These are phyloP conservation scores for Amphilophus citrinellus DNA, from an alignment of 2,113 vertebrate species.

Conservation along the genomic window DNA sequence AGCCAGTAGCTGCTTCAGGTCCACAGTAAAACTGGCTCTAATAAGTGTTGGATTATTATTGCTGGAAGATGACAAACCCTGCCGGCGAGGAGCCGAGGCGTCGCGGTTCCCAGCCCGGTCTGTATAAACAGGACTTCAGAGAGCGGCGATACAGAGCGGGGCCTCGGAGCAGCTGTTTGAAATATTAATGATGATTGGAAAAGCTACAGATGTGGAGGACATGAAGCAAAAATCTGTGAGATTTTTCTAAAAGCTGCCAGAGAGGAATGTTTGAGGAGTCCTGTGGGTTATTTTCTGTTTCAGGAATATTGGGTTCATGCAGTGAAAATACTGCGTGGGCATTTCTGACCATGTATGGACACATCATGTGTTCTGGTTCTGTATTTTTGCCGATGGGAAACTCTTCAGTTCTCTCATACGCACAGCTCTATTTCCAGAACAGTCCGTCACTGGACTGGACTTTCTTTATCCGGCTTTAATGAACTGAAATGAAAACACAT, in stretches of 20 bases:
- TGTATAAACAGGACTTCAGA: not conserved
- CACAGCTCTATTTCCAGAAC: not conserved
- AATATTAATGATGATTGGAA: not conserved
- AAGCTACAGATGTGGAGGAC: not conserved
- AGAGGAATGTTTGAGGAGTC: not conserved
- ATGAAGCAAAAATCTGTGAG: not conserved
- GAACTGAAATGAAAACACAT: not conserved
- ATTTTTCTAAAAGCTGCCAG: not conserved
- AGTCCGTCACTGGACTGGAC: not conserved
- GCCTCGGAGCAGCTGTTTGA: fast-evolving
- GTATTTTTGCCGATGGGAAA: not conserved
- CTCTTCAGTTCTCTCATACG: not conserved
- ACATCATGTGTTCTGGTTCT: not conserved
- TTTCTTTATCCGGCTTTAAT: not conserved
- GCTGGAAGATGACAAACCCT: not conserved
- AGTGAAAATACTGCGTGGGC: not conserved
- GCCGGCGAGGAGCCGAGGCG: not conserved
- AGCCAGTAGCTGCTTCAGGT: too few species aligned
- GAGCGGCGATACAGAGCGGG: not conserved
- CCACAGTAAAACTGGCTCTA: too few species aligned
- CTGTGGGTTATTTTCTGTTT: not conserved
- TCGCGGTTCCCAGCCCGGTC: not conserved
- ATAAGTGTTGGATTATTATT: not conserved
- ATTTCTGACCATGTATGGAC: not conserved
- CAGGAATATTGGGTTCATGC: not conserved